Conservation (phyloP, 1,140 invertebrate genomes). For the Contarinia nasturtii region DNA sequence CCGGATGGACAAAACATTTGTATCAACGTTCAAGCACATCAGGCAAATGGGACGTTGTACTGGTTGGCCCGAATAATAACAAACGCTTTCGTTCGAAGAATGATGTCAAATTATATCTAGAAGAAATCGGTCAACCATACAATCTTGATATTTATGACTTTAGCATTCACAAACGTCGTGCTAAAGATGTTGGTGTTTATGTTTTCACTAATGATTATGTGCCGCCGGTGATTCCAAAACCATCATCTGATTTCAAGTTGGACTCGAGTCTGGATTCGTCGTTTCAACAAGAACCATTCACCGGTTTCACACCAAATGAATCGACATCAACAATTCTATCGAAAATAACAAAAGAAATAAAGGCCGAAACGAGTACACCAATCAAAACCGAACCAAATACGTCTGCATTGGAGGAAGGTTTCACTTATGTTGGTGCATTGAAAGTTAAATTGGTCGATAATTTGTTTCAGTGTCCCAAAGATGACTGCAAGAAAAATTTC, state of each 20-base stretch:
- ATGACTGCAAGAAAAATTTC: constrained; percentile 71
- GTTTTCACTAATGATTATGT: constrained; percentile 21
- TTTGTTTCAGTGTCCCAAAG: constrained; percentile 56
- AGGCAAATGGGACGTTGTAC: constrained; percentile 63
- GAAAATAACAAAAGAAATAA: constrained; percentile 4
- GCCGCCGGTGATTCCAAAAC: constrained; percentile 6
- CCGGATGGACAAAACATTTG: constrained; percentile 57
- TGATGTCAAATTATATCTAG: constrained; percentile 35
- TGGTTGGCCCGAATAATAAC: constrained; percentile 38
- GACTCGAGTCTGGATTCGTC: neutral
- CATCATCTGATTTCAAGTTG: neutral
- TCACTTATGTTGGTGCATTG: constrained; percentile 40
- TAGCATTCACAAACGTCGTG: constrained; percentile 31
- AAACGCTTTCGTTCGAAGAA: constrained; percentile 36
- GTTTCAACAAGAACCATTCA: neutral
- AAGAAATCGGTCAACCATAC: constrained; percentile 26
- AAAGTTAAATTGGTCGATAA: constrained; percentile 51
- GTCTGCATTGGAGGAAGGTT: constrained; percentile 10
- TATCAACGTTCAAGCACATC: constrained; percentile 44
- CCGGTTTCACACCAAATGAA: neutral
- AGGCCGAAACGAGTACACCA: neutral
- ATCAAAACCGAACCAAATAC: neutral
- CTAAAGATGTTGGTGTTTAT: constrained; percentile 31
- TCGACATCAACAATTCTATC: constrained; percentile 1
- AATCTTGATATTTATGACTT: constrained; percentile 37